These are phyloP conservation scores for Cnemophilus loriae DNA, from an alignment of 2,113 vertebrate genomes.

Conservation along the genomic window DNA sequence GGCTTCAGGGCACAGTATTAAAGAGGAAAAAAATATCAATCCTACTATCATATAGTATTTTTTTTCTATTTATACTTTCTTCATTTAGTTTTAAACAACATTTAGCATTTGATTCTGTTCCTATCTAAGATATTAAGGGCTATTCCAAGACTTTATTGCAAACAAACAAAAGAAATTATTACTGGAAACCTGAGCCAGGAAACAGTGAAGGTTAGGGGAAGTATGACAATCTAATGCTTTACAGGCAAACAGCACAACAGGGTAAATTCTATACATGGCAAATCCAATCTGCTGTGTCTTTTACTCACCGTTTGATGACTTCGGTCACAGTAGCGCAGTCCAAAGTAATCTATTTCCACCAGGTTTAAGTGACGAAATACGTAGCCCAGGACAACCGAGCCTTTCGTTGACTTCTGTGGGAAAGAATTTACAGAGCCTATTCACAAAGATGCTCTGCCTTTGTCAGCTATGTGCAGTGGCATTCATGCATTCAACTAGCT, in stretches of 20 bases:
- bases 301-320: constrained; percentile 88
- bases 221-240: not conserved
- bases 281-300: not conserved
- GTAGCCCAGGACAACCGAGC: constrained; percentile 81
- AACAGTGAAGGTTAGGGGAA: not conserved
- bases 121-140: not conserved
- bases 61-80: not conserved
- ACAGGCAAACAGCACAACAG: not conserved
- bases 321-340: constrained; percentile 88
- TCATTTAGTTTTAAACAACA: not conserved
- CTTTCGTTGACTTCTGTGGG: constrained; percentile 90
- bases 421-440: constrained; percentile 72
- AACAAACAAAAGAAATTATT: not conserved
- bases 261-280: not conserved
- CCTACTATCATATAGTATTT: not conserved
- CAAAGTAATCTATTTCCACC: constrained; percentile 87
- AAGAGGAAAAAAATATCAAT: not conserved
- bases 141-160: not conserved
- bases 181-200: not conserved
- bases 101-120: not conserved
- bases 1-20: not conserved
- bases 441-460: constrained; percentile 55
- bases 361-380: constrained; percentile 87
- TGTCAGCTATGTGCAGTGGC: constrained; percentile 39
- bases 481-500: constrained; percentile 53